Evolutionary conservation across 92 coral and sea anemone species (phyloP), one percentile per base, ranked within the genome.

Genomic region (Porites rus): DNA sequence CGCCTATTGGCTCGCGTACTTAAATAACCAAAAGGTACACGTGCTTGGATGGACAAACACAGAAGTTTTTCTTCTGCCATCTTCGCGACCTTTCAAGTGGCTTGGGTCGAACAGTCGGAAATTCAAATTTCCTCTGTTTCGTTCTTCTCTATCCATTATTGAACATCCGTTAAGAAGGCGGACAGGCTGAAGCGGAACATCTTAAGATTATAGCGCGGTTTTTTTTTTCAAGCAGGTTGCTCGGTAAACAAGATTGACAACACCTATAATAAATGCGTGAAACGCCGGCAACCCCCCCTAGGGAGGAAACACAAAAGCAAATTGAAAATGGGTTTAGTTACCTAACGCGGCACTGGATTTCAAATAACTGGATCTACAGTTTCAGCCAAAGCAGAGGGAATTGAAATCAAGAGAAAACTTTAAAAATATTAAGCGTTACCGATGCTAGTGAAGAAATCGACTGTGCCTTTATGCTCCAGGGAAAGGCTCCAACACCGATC

Each of bases 21-120:
- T 83, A 72, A 83, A 80, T 86, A 75, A 68, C 78, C 76, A 73
- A 86, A 86, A 85, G 63, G 85, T 80, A 86, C 93, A 90, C 93
- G 93, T 90, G 93, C 90, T 90, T 72, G 59, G 75, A 76, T 74
- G 68, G 80, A 80, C 90, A 90, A 90, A 86, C 78, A 90, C 69
- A 86, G 82, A 86, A 83, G 87, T 63, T 86, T 83, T 83, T 64
- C 51, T 51, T 64, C 46, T 38, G 46, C 31, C 62, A 62, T 70
- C 68, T 59, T 56, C 28, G 64, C 72, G 87, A 74, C 87, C 87
- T 83, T 51, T 83, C 64, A 50, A 83, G 87, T 62, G 72, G 61
- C 14, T 51, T 54, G 20, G 87, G 87, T 83, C 80, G 80, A 50
- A 43, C 38, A 22, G 73, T 51, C 71, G 72, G 86, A 83, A 73